Base-by-base conservation (phyloP, 2,888 invertebrate genomes). In the Horisme vitalbata region DNA sequence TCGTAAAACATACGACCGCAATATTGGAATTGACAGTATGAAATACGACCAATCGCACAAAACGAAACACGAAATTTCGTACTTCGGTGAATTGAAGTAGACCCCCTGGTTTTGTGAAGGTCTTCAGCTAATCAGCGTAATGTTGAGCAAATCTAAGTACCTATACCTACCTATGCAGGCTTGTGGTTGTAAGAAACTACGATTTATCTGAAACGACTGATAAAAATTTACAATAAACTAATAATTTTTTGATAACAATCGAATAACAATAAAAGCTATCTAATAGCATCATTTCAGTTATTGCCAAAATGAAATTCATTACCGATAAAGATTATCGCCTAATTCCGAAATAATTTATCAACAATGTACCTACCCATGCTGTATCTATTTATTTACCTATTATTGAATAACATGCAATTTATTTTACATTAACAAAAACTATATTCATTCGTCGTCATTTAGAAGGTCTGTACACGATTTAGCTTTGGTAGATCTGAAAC, bases 401-500 rank as follows among this genome's bases (percentile, higher is more conserved):
- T 18, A 23, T n/a, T 6, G 21, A 34, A 13, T 21, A 36, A 20
- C 35, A 35, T 44, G 36, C 31, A 43, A 5, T 30, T 27, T 14
- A 31, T 28, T 20, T 3, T n/a, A n/a, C n/a, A 11, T 28, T 31
- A 21, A 15, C 12, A 14, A 13, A 8, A 8, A 36, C 32, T 8
- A 20, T 18, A 20, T 38, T 91, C 76, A 91, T 63, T 91, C 85
- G 56, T 92, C 92, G 61, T 90, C 88, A 58, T 93, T 91, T 26
- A 93, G 86, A 60, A 94, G 91, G 82, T 94, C 94, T 71, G 93
- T 93, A 79, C 94, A 94, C 50, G 94, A 94, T 82, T 94, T 94
- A 27, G 94, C 93, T 90, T 93, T 94, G 75, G 91, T 88, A 55
- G 92, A 87, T 76, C 94, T 94, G 90, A 59, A 58, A 52, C 53